These are phyloP conservation scores for Sebastes trivittatus DNA, from an alignment of 2,797 vertebrate species.

Conservation along the genomic window DNA sequence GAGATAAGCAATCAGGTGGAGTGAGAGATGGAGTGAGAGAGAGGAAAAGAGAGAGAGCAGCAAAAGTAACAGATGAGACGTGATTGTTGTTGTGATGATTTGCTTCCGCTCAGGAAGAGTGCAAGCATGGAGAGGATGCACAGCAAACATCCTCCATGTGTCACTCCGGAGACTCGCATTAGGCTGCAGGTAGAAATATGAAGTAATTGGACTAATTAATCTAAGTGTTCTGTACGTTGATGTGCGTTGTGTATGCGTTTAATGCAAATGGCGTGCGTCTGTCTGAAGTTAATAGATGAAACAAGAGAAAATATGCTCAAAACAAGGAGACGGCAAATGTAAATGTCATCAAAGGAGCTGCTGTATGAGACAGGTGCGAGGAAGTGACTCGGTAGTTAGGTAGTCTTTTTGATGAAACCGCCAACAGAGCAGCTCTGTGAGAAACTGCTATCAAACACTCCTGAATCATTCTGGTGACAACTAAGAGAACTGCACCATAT, in stretches of 20 bases:
- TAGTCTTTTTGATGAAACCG: constrained; percentile 16
- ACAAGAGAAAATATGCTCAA: not conserved
- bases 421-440: constrained; percentile 7
- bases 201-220: constrained; percentile 29
- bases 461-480: constrained; percentile 25
- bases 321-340: constrained; percentile 26
- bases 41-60: not conserved
- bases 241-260: not conserved
- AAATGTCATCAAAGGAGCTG: constrained; percentile 22
- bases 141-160: constrained; percentile 27
- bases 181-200: constrained; percentile 25
- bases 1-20: constrained; percentile 61
- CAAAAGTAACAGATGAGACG: constrained; percentile 24
- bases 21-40: constrained; percentile 18
- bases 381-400: not conserved
- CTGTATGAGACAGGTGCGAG: not conserved
- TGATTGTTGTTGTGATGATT: constrained; percentile 42
- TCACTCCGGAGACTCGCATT: constrained; percentile 15
- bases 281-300: constrained; percentile 19
- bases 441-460: constrained; percentile 21
- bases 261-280: not conserved
- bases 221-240: not conserved
- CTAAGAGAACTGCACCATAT: not conserved
- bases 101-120: constrained; percentile 45
- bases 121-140: constrained; percentile 10